Conservation (phyloP, 2,797 vertebrate genomes). For the Carduelis carduelis region DNA sequence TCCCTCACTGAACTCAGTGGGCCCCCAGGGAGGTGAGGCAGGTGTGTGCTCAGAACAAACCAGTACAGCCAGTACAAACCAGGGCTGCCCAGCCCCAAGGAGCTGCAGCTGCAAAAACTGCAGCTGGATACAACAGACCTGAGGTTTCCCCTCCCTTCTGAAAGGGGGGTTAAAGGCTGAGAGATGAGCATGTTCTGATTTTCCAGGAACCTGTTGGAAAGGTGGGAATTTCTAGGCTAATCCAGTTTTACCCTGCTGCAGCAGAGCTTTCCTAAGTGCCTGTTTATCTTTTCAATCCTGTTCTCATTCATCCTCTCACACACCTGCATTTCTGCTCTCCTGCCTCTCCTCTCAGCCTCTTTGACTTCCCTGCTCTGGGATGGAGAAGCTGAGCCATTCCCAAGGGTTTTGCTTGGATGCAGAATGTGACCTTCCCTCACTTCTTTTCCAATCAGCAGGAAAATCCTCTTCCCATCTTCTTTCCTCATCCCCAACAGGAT, state of each 20-base stretch:
- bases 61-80: background rate
- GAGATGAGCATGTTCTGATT: background rate
- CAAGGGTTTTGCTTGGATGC: background rate
- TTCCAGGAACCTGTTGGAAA: background rate
- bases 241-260: background rate
- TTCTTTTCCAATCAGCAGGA: background rate
- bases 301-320: background rate
- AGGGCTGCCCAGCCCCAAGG: accelerated
- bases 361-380: background rate
- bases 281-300: background rate
- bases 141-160: background rate
- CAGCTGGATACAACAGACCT: background rate
- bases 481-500: background rate
- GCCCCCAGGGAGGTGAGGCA: background rate
- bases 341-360: background rate
- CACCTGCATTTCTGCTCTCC: background rate
- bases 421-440: background rate
- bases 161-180: background rate
- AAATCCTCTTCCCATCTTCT: background rate
- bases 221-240: background rate
- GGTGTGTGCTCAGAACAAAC: background rate
- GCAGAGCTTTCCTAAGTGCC: background rate
- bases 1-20: background rate
- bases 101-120: background rate
- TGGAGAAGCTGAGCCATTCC: background rate